Percentiles rank a stretch among this genome's conserved stretches.
phyloP scores from a whole-genome alignment of 2,888 invertebrate genomes.

The Phlogophora meticulosa region DNA sequence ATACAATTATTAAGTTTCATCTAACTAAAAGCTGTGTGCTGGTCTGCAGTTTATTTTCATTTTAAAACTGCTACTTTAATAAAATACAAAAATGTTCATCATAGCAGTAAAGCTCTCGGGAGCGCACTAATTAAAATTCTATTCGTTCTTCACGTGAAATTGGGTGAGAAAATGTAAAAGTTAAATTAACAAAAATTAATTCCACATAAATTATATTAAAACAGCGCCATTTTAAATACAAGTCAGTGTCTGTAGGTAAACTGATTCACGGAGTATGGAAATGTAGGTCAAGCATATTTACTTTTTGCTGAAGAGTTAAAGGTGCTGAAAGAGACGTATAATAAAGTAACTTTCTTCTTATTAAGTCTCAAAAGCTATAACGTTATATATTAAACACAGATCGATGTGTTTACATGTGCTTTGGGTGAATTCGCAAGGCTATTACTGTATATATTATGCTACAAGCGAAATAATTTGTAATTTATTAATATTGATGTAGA shows the following conservation, averaged over 20 bases:
- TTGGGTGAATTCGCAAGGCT: too few species aligned
- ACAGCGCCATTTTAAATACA: conserved; percentile 41
- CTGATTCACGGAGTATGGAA: conserved; percentile 66
- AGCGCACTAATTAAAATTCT: conserved; percentile 49
- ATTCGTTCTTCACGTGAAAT: conserved; percentile 43
- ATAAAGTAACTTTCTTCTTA: not conserved
- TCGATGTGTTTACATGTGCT: too few species aligned
- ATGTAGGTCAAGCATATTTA: conserved; percentile 67
- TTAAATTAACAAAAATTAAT: conserved; percentile 49
- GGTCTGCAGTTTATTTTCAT: not conserved
- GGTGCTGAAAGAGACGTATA: conserved; percentile 39
- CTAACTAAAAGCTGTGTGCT: not conserved
- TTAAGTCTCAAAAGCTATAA: not conserved
- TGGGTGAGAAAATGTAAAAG: conserved; percentile 45
- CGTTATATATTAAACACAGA: too few species aligned
- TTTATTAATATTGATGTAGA: too few species aligned
- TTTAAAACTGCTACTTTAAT: conserved; percentile 5
- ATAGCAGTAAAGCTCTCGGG: conserved; percentile 11
- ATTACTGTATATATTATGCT: too few species aligned
- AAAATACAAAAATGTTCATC: conserved; percentile 22
- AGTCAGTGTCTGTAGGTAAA: conserved; percentile 57
- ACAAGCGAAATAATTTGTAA: too few species aligned
- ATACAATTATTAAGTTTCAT: not conserved
- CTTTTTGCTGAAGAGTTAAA: conserved; percentile 29
- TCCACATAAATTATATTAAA: conserved; percentile 43